Base-by-base conservation (phyloP, 2,113 vertebrate genomes). In the Notarius lentiginosus region DNA sequence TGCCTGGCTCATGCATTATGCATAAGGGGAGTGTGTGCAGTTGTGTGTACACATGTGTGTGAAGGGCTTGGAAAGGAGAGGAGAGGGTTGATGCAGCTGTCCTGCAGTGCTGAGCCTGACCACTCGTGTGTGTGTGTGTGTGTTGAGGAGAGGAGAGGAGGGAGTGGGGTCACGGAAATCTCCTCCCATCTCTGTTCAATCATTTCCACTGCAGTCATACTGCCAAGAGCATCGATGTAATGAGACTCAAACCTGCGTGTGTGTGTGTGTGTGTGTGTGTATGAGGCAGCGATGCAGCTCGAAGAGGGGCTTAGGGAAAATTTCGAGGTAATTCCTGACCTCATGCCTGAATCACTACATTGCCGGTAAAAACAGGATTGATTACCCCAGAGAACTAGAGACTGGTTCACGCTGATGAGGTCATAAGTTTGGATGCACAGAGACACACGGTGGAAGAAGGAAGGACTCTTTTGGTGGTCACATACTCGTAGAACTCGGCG, bases 1-100 rank as follows among this genome's bases (percentile, higher is more conserved):
- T 56, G 49, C 72, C 65, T 60, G 79, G 27, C 84, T 88, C 76
- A 82, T 92, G 90, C 90, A 92, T 92, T 89, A 91, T 92, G 88
- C 84, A 92, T 92, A 88, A 34, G 68, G 84, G 84, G 79, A 82
- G 81, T 88, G 88, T 89, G 88, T 72, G 63, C 77, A 14, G 15
- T 10, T 63, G 56, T 73, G 20, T 30, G 51, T 47, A 41, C 61
- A 22, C 79, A 47, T 47, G 75, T 47, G 60, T 68, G 76, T 60
- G 83, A 75, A 68, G 66, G 51, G 41, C 9, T 53, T 24, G 63
- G 56, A 75, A 86, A 80, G 79, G 73, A 81, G 30, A 81, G 30
- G 80, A 81, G 51, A 83, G 82, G 75, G 63, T 73, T 89, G 90
- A 88, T 55, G 84, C 86, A 90, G 86, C 60, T 47, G 73, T 84